Percentiles rank a stretch among this genome's conserved stretches.
phyloP scores from a whole-genome alignment of 2,797 vertebrate genomes.

The Hafferia zeledoni region DNA sequence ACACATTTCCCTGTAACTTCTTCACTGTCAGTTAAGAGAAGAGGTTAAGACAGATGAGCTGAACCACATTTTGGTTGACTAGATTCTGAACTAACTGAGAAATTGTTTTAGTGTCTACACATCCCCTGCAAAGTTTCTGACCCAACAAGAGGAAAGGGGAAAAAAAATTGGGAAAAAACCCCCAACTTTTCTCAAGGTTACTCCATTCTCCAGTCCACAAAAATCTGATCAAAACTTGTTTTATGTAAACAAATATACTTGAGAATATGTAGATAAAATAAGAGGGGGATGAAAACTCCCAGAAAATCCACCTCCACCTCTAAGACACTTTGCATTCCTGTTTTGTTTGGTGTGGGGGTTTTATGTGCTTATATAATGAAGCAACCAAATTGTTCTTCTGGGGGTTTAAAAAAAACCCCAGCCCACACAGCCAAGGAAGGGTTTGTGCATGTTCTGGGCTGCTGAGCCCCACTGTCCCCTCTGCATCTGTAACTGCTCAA shows the following conservation, averaged over 20 bases:
- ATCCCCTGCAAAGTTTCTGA: not conserved
- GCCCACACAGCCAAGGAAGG: conserved; percentile 7
- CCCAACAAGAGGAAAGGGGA: not conserved
- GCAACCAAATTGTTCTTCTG: not conserved
- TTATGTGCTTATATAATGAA: not conserved
- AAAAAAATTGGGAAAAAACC: not conserved
- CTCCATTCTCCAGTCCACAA: not conserved
- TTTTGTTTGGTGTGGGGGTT: not conserved
- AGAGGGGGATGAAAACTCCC: not conserved
- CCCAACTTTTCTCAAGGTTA: not conserved
- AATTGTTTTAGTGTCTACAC: not conserved
- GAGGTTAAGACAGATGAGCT: not conserved
- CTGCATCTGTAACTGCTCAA: conserved; percentile 70
- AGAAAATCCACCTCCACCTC: not conserved
- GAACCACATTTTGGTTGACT: not conserved
- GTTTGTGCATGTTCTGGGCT: conserved; percentile 49
- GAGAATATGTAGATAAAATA: not conserved
- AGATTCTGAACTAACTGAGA: not conserved
- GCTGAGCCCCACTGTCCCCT: conserved; percentile 54
- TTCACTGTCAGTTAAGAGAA: not conserved
- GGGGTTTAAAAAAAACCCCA: not conserved
- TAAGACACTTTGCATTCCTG: not conserved
- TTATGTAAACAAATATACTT: not conserved
- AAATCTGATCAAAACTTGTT: not conserved
- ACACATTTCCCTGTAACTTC: not conserved